phyloP scores from a whole-genome alignment of 2,113 vertebrate species.

The Sprattus sprattus region DNA sequence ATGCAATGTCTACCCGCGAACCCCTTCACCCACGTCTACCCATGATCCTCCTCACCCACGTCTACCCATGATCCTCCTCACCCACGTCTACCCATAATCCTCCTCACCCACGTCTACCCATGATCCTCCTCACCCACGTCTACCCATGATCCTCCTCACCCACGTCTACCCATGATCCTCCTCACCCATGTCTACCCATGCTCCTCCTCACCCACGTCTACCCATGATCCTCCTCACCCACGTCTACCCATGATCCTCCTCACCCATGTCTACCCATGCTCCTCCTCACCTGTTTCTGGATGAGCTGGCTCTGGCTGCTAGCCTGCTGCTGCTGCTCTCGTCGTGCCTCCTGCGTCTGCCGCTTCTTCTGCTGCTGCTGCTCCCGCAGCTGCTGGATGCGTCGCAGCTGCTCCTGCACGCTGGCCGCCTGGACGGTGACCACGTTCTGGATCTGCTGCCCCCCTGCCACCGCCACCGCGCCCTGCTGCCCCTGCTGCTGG shows the following conservation, averaged over 20 bases:
- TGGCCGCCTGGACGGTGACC: conserved; percentile 89
- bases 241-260: not conserved
- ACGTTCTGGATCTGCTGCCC: conserved; percentile 87
- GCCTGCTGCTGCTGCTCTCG: conserved; percentile 82
- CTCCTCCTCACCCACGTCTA: no score
- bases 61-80: conserved; percentile 76
- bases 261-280: conserved; percentile 47
- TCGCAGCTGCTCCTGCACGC: conserved; percentile 90
- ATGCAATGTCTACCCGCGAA: not conserved
- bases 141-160: not conserved
- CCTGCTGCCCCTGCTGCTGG: conserved; percentile 69
- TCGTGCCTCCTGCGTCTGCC: conserved; percentile 81
- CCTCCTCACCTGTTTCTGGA: conserved; percentile 95
- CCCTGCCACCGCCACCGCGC: conserved; percentile 51
- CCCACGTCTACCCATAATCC: conserved; percentile 78
- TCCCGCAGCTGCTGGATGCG: conserved; percentile 88
- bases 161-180: not conserved
- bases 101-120: not conserved
- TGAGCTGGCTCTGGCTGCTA: conserved; percentile 82
- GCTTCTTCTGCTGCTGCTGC: conserved; percentile 83
- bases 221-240: not conserved
- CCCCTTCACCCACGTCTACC: not conserved
- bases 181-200: not conserved
- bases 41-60: not conserved
- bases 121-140: not conserved